A percentile compares a stretch with the other conserved stretches of the same genome.
Conservation (phyloP, 2,797 vertebrate genomes). For the Harpagifer antarcticus region DNA sequence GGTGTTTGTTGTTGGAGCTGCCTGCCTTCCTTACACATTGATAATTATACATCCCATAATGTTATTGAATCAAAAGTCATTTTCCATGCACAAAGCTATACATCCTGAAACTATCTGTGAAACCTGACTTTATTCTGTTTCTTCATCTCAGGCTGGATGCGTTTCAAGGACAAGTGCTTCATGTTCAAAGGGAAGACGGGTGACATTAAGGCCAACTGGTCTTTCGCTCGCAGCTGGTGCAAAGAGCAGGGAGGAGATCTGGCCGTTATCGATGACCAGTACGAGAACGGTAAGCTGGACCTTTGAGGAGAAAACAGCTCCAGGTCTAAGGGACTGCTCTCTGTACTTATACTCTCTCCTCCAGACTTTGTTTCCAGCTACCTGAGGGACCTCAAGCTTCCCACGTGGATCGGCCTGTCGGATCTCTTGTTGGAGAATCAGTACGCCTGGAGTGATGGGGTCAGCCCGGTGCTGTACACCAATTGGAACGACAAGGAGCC, state of each 20-base stretch:
- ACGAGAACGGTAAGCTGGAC: slow-evolving; percentile 82
- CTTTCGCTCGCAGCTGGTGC: slow-evolving; percentile 79
- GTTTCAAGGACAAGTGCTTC: slow-evolving; percentile 85
- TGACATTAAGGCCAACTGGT: slow-evolving; percentile 79
- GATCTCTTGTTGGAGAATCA: slow-evolving; percentile 78
- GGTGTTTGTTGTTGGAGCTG: too few relatives aligned
- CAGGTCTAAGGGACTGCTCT: neutral
- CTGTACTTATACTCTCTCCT: neutral
- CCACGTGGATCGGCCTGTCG: slow-evolving; percentile 86
- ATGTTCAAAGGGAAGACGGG: slow-evolving; percentile 81
- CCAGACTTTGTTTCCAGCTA: slow-evolving; percentile 87
- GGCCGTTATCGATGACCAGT: slow-evolving; percentile 83
- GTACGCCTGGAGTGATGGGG: slow-evolving; percentile 85
- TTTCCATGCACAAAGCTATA: too few relatives aligned
- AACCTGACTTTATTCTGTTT: neutral
- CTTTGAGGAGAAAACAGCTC: neutral
- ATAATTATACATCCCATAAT: neutral
- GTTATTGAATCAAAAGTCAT: neutral
- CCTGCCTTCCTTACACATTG: neutral
- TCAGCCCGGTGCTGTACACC: slow-evolving; percentile 84
- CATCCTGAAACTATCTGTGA: neutral
- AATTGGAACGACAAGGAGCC: slow-evolving; percentile 86
- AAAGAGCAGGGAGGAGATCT: slow-evolving; percentile 71
- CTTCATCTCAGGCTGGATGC: slow-evolving; percentile 81
- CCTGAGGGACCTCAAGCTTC: slow-evolving; percentile 75